phyloP scores from a whole-genome alignment of 2,888 invertebrate genomes.

The Hoplodrina blanda region DNA sequence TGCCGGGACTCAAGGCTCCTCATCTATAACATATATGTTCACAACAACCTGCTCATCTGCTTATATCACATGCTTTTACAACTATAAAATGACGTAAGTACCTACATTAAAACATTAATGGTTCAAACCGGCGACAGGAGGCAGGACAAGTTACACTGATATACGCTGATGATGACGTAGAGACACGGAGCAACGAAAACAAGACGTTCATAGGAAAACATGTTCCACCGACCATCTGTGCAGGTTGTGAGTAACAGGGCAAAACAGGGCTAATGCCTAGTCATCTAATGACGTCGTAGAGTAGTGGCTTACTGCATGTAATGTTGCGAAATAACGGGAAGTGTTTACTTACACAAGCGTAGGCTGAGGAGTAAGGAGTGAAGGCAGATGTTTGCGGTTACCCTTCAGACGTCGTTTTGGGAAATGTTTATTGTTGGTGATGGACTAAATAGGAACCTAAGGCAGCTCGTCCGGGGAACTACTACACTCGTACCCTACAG shows the following conservation, averaged over 20 bases:
- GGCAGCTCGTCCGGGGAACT: background rate
- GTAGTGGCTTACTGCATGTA: background rate
- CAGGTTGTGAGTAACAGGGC: conserved; percentile 29
- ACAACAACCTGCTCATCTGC: background rate
- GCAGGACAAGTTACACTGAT: background rate
- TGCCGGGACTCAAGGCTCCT: background rate
- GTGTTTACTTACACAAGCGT: conserved; percentile 34
- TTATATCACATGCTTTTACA: background rate
- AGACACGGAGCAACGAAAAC: conserved; percentile 21
- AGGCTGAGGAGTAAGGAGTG: background rate
- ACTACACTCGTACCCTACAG: background rate
- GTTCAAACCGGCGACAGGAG: background rate
- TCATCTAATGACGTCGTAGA: conserved; percentile 29
- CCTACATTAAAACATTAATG: background rate
- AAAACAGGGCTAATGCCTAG: conserved; percentile 14
- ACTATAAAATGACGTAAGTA: conserved; percentile 19
- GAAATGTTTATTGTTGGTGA: conserved; percentile 6
- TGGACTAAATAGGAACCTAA: no score
- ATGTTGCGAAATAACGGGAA: conserved; percentile 22
- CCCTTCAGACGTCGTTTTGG: background rate
- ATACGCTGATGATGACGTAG: conserved; percentile 32
- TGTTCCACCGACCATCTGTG: conserved; percentile 7
- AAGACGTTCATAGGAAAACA: conserved; percentile 28
- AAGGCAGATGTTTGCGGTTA: conserved; percentile 15
- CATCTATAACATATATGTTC: background rate